Percentiles rank a stretch among this genome's conserved stretches.
Evolutionary conservation across 2,113 vertebrate genomes (phyloP).

Genomic region (Acinonyx jubatus): DNA sequence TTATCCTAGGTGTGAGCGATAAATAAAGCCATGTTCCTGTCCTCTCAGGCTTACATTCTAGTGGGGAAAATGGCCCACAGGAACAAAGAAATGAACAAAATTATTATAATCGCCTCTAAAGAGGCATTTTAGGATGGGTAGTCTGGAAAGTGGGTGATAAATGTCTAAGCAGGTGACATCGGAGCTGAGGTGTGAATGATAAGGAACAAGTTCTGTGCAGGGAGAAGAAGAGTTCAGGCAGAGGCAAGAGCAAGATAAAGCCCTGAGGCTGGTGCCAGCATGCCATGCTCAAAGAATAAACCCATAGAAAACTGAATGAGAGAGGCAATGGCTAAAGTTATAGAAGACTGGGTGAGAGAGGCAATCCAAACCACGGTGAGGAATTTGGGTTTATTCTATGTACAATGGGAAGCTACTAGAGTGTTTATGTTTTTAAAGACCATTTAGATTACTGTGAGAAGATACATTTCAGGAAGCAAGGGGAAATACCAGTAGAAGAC

Average conservation of each 20-base stretch:
- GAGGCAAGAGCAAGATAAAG: background rate
- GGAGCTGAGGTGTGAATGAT: background rate
- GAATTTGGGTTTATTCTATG: background rate
- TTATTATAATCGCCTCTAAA: background rate
- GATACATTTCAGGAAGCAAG: background rate
- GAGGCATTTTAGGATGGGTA: background rate
- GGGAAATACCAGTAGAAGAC: background rate
- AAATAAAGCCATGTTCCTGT: background rate
- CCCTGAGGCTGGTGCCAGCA: background rate
- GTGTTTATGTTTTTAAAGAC: background rate
- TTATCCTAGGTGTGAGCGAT: background rate
- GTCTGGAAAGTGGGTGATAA: background rate
- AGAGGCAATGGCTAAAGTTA: background rate
- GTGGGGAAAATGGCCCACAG: background rate
- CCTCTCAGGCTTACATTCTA: background rate
- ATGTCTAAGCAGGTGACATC: background rate
- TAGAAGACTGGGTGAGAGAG: background rate
- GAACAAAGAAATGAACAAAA: background rate
- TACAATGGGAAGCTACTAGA: background rate
- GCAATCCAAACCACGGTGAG: background rate
- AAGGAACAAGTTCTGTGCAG: background rate
- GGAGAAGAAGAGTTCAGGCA: background rate
- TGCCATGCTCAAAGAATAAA: background rate
- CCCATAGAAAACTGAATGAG: background rate
- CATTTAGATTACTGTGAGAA: background rate